These are phyloP conservation scores for Periophthalmus magnuspinnatus DNA, from an alignment of 2,797 vertebrate genomes.

Conservation along the genomic window DNA sequence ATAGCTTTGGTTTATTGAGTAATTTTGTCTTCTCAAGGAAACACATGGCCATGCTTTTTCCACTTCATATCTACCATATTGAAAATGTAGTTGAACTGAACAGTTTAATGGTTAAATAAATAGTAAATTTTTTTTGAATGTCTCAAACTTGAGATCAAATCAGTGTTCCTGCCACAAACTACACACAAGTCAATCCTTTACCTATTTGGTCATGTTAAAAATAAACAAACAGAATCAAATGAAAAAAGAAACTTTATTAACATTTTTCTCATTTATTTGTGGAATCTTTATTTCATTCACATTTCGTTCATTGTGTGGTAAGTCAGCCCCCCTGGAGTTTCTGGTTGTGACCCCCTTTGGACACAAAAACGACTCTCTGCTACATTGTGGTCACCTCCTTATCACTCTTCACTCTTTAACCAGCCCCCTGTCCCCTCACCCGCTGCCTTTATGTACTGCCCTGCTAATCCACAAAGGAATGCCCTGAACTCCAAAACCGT, in stretches of 20 bases:
- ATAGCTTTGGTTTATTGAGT: not conserved
- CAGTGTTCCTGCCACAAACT: too few species aligned
- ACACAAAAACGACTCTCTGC: conserved; percentile 54
- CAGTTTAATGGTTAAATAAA: too few species aligned
- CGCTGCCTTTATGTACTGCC: conserved; percentile 62
- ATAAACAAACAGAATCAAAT: too few species aligned
- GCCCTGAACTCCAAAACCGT: conserved; percentile 59
- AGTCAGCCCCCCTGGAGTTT: conserved; percentile 1
- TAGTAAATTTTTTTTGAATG: too few species aligned
- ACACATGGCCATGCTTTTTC: not conserved
- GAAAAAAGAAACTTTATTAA: too few species aligned
- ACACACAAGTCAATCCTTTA: too few species aligned
- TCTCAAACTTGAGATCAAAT: too few species aligned
- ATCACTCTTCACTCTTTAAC: conserved; percentile 49
- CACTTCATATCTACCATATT: too few species aligned
- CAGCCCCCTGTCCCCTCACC: conserved; percentile 48
- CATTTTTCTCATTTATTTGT: too few species aligned
- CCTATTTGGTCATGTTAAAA: too few species aligned
- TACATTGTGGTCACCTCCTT: conserved; percentile 53
- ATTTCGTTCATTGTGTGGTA: not conserved
- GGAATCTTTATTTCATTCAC: not conserved
- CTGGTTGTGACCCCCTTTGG: conserved; percentile 50
- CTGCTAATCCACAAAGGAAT: conserved; percentile 77
- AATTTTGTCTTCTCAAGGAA: not conserved
- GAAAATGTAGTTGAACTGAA: too few species aligned